phyloP scores from a whole-genome alignment of 2,888 invertebrate genomes.

The Drosophila diplacantha region DNA sequence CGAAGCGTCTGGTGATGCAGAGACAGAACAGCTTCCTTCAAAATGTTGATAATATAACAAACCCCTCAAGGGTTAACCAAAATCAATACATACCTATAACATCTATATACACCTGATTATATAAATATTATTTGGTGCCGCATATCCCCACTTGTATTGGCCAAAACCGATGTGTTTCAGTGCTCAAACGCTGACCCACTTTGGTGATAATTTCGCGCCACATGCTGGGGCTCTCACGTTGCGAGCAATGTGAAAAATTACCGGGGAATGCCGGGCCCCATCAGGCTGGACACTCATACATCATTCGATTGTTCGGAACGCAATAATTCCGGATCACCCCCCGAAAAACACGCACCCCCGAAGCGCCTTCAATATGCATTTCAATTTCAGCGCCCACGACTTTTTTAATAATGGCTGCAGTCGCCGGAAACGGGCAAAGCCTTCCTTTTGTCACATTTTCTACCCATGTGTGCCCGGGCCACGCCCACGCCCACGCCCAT shows the following conservation, averaged over 20 bases:
- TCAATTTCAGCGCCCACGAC: conserved; percentile 14
- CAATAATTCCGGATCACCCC: conserved; percentile 7
- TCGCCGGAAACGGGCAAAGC: conserved; percentile 31
- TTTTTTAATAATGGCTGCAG: conserved; percentile 37
- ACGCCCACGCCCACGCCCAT: conserved; percentile 19
- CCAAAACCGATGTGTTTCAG: neutral
- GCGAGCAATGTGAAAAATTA: conserved; percentile 24
- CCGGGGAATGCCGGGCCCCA: conserved; percentile 6
- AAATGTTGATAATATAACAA: too few species aligned
- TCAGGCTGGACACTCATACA: conserved; percentile 48
- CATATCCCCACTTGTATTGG: neutral
- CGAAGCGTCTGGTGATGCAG: too few species aligned
- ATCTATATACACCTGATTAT: too few species aligned
- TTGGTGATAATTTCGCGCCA: conserved; percentile 19
- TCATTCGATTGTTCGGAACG: conserved; percentile 52
- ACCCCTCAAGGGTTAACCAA: too few species aligned
- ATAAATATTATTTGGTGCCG: too few species aligned
- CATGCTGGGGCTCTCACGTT: conserved; percentile 27
- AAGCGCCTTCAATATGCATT: conserved; percentile 19
- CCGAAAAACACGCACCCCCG: neutral
- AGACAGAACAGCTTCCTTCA: too few species aligned
- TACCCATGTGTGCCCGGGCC: conserved; percentile 20
- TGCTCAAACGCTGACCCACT: conserved; percentile 11
- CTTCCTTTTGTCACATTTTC: conserved; percentile 42
- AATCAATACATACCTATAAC: too few species aligned